Base-by-base conservation (phyloP, 2,888 invertebrate species). In the Chymomyza caudatula region DNA sequence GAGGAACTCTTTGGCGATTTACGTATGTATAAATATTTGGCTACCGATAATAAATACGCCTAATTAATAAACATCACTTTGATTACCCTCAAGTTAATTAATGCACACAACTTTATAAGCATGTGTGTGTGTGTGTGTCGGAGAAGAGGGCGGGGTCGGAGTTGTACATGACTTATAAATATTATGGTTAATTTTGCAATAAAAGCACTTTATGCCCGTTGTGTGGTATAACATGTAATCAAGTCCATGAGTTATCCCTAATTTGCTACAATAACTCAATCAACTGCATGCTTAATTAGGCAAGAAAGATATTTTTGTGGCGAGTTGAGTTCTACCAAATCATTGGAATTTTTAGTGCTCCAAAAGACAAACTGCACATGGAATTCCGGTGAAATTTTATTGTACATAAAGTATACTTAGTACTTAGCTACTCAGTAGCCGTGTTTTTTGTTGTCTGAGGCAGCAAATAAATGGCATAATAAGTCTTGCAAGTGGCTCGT, bases 251-350 rank as follows among this genome's bases (percentile, higher is more conserved):
- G 29, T 63, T 67, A 72, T 76, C 73, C 78, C 69, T 70, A 77
- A 85, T 78, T 64, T 69, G 68, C 25, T 59, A 70, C 70, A 73
- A 83, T 85, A 77, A 86, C 71, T 85, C 87, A 80, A 84, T 85
- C 85, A 75, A 55, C 81, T 60, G 69, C 62, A 58, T 60, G 72
- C 62, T 70, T 82, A 74, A 82, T 86, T 84, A 85, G 76, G 60
- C 71, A 13, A 37, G 17, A 37, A 8, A 56, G 37, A 42, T 22
- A 19, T 25, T 19, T 15, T 20, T 42, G 5, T n/a, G 52, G n/a
- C 8, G 43, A 3, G 22, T 49, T 1, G 15, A 6, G 19, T n/a
- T 47, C 1, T 6, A 8, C 3, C 11, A 15, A 47, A 47, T 47
- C 19, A 13, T 6, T 47, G 15, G 29, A 37, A 37, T 37, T 37